Evolutionary conservation across 2,113 vertebrate species (phyloP).

Genomic region (Cavia aperea): DNA sequence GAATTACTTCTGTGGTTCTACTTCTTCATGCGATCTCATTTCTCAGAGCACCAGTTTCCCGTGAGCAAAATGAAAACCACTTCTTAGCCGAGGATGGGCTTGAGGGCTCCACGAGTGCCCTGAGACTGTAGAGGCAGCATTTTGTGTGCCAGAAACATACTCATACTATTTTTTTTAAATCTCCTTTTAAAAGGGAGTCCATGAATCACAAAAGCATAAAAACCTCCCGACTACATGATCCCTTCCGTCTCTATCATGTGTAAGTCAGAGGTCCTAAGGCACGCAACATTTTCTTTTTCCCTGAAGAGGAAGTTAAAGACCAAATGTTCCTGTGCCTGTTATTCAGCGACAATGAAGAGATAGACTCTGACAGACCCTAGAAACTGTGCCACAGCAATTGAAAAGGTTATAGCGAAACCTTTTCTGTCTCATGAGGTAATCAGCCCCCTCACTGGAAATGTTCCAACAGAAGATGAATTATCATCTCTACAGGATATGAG

Average conservation of each 20-base stretch:
- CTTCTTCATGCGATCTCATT: neutral
- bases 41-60: neutral
- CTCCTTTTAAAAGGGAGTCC: neutral
- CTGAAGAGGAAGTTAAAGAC: slow-evolving; percentile 43
- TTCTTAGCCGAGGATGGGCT: neutral
- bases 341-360: slow-evolving; percentile 12
- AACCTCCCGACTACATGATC: slow-evolving; percentile 10
- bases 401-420: slow-evolving; percentile 54
- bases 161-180: neutral
- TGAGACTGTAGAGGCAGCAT: neutral
- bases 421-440: slow-evolving; percentile 2
- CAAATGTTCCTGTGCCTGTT: slow-evolving; percentile 40
- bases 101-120: neutral
- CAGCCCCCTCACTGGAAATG: slow-evolving; percentile 18
- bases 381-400: neutral
- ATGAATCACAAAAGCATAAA: slow-evolving; percentile 31
- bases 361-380: slow-evolving; percentile 18
- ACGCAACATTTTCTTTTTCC: slow-evolving; percentile 43
- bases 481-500: neutral
- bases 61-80: neutral
- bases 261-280: slow-evolving; percentile 37
- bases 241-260: slow-evolving; percentile 19
- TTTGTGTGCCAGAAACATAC: neutral
- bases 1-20: neutral
- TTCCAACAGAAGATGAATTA: slow-evolving; percentile 1